These are phyloP conservation scores for Gallinago solitaria DNA, from an alignment of 2,797 vertebrate species.

Conservation along the genomic window DNA sequence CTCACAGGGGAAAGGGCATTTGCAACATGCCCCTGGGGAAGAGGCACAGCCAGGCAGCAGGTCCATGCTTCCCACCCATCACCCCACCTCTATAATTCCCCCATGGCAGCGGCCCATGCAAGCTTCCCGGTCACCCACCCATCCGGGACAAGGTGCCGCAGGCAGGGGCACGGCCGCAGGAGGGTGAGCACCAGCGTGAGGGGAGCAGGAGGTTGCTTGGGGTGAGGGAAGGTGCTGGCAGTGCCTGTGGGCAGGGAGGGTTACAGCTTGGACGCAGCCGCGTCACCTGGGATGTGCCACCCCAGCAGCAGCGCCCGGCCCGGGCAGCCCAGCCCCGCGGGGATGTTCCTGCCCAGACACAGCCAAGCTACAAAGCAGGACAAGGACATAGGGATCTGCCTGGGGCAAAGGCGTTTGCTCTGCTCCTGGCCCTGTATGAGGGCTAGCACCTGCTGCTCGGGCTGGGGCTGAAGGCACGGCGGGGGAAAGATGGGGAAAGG, in stretches of 20 bases:
- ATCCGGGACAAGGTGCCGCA: accelerated
- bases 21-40: background rate
- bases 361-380: background rate
- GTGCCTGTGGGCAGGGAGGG: conserved; percentile 17
- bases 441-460: background rate
- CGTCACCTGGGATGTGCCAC: background rate
- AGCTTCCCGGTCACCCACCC: accelerated
- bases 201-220: background rate
- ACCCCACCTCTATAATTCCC: background rate
- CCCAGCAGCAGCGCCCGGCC: background rate
- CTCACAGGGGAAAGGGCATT: background rate
- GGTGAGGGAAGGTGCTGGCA: background rate
- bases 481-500: background rate
- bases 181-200: accelerated
- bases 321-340: background rate
- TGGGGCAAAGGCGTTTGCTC: accelerated
- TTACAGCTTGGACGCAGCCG: background rate
- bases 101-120: background rate
- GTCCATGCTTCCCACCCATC: background rate
- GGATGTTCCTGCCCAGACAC: background rate
- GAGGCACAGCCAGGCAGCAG: background rate
- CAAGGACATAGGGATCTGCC: background rate
- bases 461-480: background rate
- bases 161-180: background rate
- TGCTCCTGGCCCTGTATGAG: accelerated